These are phyloP conservation scores for Dysdera silvatica DNA, from an alignment of 1,140 invertebrate species.

Conservation along the genomic window DNA sequence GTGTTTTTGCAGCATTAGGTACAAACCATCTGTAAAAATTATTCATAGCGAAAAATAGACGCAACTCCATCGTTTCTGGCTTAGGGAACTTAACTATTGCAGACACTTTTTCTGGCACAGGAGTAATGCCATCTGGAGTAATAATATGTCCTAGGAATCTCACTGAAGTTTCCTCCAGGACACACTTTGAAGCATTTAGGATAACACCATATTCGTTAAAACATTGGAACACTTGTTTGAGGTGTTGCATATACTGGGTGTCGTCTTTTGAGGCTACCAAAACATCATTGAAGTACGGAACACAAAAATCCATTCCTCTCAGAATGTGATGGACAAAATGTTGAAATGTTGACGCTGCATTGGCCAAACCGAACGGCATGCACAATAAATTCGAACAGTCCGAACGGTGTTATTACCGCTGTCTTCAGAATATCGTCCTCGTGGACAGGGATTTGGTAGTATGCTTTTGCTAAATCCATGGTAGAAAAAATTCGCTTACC, in stretches of 20 bases:
- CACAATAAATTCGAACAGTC: constrained; percentile 40
- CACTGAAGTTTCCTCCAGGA: constrained; percentile 1
- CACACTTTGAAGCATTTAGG: constrained; percentile 28
- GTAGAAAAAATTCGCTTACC: constrained; percentile 19
- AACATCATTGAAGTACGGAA: constrained; percentile 27
- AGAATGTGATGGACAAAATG: constrained; percentile 28
- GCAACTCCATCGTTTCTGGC: constrained; percentile 5
- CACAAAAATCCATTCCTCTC: constrained; percentile 1
- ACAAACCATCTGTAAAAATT: constrained; percentile 16
- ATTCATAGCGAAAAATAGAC: not conserved
- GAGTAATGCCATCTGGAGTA: not conserved
- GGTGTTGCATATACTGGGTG: constrained; percentile 6
- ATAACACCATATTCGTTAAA: constrained; percentile 21
- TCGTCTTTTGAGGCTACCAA: constrained; percentile 2
- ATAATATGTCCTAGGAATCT: constrained; percentile 17
- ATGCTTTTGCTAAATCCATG: constrained; percentile 29
- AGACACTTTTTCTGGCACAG: not conserved
- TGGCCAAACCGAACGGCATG: constrained; percentile 25
- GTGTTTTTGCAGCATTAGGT: not conserved
- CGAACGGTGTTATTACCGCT: constrained; percentile 35
- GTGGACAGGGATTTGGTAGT: constrained; percentile 33
- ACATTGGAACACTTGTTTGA: constrained; percentile 17
- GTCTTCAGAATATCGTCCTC: constrained; percentile 28
- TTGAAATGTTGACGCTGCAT: too few relatives aligned
- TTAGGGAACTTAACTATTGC: not conserved